These are phyloP conservation scores for Epsilonema sp. DNA, from an alignment of 2,888 invertebrate species.

Conservation along the genomic window DNA sequence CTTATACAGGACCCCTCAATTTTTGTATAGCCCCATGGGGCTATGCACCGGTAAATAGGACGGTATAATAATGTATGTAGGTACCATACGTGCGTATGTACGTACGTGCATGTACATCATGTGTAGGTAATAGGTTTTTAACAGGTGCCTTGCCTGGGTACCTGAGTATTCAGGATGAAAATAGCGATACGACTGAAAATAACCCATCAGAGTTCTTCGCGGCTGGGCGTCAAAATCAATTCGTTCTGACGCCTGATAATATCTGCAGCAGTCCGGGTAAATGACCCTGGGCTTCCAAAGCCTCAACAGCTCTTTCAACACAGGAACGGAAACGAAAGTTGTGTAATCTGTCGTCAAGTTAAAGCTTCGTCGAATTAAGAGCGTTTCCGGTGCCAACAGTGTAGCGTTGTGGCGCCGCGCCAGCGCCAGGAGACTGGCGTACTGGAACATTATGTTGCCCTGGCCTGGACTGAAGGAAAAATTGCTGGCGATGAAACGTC, in stretches of 20 bases:
- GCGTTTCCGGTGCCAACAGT: slow-evolving; percentile 15
- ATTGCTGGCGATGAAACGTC: slow-evolving; percentile 11
- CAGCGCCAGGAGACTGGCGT: slow-evolving; percentile 16
- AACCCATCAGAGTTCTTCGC: slow-evolving; percentile 17
- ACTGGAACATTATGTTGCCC: slow-evolving; percentile 25
- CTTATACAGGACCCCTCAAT: no score
- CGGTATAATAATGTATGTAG: no score
- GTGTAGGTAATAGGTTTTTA: no score
- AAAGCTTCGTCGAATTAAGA: neutral
- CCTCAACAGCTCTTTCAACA: neutral
- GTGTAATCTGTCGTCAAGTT: neutral
- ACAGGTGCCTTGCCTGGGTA: no score
- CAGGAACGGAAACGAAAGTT: neutral
- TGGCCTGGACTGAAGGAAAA: slow-evolving; percentile 17
- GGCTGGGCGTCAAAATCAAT: neutral
- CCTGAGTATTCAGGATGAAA: slow-evolving; percentile 5
- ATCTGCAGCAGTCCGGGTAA: slow-evolving; percentile 16
- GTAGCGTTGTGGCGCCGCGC: slow-evolving; percentile 13
- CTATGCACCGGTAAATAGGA: no score
- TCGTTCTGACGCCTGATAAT: slow-evolving; percentile 7
- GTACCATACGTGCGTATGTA: no score
- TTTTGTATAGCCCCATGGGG: no score
- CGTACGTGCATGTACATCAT: no score
- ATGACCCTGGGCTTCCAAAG: neutral
- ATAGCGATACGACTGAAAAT: slow-evolving; percentile 20